Conservation (phyloP, 1,140 invertebrate genomes). For the Hyles vespertilio region DNA sequence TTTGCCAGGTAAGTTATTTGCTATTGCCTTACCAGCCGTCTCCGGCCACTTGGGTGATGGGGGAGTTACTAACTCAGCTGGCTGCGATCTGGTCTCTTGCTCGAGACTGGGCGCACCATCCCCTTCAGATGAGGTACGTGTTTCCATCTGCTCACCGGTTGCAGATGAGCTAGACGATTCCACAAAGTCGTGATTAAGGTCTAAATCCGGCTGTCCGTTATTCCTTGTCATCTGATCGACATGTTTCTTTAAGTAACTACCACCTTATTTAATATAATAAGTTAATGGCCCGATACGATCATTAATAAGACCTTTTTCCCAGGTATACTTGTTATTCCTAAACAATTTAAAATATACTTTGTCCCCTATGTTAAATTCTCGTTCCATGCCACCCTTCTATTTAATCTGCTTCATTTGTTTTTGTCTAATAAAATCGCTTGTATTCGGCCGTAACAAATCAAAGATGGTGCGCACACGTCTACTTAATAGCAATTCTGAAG, state of each 20-base stretch:
- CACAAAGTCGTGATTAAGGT: too few species aligned
- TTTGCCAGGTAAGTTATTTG: too few species aligned
- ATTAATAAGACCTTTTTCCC: too few species aligned
- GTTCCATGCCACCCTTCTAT: neutral
- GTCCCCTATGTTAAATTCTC: neutral
- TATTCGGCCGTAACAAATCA: neutral
- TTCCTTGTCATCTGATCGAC: neutral
- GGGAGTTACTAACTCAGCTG: too few species aligned
- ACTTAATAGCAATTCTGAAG: neutral
- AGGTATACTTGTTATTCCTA: neutral
- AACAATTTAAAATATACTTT: constrained; percentile 1
- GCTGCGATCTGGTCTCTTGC: too few species aligned
- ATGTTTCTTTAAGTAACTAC: neutral
- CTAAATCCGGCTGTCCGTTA: neutral
- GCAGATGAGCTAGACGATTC: too few species aligned
- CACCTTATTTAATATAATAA: neutral
- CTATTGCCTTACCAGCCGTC: too few species aligned
- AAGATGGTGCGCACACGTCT: neutral
- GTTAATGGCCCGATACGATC: neutral
- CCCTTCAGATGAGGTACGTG: too few species aligned
- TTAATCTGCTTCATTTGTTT: neutral
- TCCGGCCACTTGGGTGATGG: too few species aligned
- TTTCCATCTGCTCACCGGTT: too few species aligned
- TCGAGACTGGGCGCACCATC: too few species aligned
- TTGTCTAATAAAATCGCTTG: neutral